Evolutionary conservation across 1,140 invertebrate species (phyloP).

Genomic region (Harpegnathos saltator): DNA sequence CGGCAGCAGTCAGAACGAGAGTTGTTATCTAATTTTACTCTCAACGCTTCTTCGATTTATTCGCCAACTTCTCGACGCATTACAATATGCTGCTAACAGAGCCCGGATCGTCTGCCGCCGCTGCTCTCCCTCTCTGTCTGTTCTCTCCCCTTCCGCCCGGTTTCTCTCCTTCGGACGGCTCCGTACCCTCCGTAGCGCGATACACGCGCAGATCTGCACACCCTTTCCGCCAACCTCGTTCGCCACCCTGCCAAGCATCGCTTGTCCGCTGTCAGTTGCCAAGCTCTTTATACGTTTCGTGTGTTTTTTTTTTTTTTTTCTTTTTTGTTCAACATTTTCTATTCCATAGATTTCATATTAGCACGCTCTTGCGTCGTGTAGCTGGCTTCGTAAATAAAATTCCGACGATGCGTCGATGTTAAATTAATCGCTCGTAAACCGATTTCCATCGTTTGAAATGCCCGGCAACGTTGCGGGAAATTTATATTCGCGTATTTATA

Average conservation of each 20-base stretch:
- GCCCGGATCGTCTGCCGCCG: slow-evolving; percentile 76
- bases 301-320: no score
- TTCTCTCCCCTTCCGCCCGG: background rate
- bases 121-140: slow-evolving; percentile 52
- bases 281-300: no score
- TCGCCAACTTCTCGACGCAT: slow-evolving; percentile 85
- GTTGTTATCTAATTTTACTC: slow-evolving; percentile 87
- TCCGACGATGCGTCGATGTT: slow-evolving; percentile 3
- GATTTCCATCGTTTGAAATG: slow-evolving; percentile 1
- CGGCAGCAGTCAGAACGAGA: slow-evolving; percentile 78
- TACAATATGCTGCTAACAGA: slow-evolving; percentile 86
- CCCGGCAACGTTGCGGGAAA: background rate
- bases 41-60: slow-evolving; percentile 87
- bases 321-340: background rate
- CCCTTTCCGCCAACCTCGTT: background rate
- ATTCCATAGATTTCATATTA: background rate
- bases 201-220: slow-evolving; percentile 8
- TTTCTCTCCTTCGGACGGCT: slow-evolving; percentile 20
- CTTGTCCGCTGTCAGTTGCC: background rate
- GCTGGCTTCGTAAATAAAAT: background rate
- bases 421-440: background rate
- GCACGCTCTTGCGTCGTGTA: background rate
- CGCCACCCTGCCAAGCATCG: slow-evolving; percentile 3
- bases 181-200: slow-evolving; percentile 8
- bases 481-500: background rate